These are phyloP conservation scores for Theristicus caerulescens DNA, from an alignment of 2,113 vertebrate species.

Conservation along the genomic window DNA sequence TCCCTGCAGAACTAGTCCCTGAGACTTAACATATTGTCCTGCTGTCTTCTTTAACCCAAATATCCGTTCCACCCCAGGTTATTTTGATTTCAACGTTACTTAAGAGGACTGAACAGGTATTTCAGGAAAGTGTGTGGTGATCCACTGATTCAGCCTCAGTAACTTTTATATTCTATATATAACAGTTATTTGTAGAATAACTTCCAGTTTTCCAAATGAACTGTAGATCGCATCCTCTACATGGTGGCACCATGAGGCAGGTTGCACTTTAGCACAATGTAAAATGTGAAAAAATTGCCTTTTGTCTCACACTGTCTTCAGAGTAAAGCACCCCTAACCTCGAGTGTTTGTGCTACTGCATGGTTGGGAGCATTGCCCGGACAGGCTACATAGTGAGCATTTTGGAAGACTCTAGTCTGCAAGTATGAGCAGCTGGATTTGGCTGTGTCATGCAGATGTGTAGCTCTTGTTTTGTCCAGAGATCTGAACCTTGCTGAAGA, in stretches of 20 bases:
- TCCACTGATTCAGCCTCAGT: not conserved
- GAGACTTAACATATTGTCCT: not conserved
- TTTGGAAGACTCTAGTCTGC: not conserved
- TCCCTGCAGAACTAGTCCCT: not conserved
- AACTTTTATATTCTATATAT: not conserved
- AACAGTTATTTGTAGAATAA: not conserved
- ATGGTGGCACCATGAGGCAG: not conserved
- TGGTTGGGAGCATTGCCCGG: not conserved
- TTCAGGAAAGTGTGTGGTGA: not conserved
- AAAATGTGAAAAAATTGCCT: not conserved
- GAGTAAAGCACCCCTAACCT: not conserved
- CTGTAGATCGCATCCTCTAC: not conserved
- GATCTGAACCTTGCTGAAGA: not conserved
- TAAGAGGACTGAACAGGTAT: not conserved
- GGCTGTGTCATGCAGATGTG: not conserved
- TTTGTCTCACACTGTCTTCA: not conserved
- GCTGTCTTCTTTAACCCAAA: not conserved
- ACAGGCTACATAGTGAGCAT: rapidly evolving
- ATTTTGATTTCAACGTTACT: not conserved
- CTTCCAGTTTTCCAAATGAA: not conserved
- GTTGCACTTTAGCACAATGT: not conserved
- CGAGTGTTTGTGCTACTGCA: not conserved
- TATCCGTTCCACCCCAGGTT: not conserved
- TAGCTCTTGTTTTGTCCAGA: not conserved
- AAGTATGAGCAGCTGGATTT: not conserved